phyloP scores from a whole-genome alignment of 2,113 vertebrate species.

The Montifringilla adamsi region DNA sequence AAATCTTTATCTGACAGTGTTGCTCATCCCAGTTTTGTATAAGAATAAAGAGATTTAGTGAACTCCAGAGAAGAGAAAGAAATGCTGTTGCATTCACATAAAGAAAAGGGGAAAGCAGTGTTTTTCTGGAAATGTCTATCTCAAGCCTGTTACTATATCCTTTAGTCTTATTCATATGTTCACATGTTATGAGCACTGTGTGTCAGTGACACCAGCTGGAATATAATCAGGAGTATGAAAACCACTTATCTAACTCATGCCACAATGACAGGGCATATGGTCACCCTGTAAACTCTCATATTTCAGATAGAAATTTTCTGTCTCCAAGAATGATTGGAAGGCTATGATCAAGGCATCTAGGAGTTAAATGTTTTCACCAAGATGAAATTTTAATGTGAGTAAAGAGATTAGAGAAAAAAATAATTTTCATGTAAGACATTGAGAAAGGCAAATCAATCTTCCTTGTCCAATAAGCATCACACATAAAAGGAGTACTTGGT shows the following conservation, averaged over 20 bases:
- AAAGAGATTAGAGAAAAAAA: background rate
- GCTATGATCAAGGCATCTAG: background rate
- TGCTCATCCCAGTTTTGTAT: background rate
- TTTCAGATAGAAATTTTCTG: background rate
- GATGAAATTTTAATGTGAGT: background rate
- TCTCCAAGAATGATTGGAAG: background rate
- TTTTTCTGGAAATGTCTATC: background rate
- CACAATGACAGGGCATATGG: background rate
- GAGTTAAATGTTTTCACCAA: background rate
- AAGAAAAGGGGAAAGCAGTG: background rate
- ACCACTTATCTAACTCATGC: background rate
- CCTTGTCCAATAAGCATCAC: background rate
- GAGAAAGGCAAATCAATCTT: conserved; percentile 26
- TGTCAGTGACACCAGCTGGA: background rate
- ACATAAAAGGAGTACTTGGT: background rate
- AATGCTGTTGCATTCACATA: background rate
- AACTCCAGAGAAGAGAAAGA: background rate
- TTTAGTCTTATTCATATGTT: background rate
- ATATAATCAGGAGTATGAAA: background rate
- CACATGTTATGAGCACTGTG: background rate
- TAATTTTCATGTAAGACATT: background rate
- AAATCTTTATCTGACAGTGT: background rate
- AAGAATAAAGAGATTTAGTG: background rate
- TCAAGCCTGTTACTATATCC: background rate
- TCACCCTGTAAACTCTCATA: background rate